phyloP scores from a whole-genome alignment of 2,113 vertebrate genomes.

The Callospermophilus lateralis region DNA sequence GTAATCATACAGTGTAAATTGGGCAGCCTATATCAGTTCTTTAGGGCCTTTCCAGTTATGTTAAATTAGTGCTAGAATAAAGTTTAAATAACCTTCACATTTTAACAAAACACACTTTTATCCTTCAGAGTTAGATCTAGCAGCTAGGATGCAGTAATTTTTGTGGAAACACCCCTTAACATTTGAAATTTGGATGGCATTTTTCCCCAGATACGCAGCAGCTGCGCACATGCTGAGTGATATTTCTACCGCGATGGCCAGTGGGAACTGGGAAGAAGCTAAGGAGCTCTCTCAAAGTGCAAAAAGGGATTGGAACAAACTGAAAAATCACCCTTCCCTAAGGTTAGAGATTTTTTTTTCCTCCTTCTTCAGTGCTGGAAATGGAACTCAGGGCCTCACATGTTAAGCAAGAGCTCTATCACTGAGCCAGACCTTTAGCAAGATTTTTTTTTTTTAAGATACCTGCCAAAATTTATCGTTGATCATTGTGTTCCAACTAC shows the following conservation, averaged over 20 bases:
- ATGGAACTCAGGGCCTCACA: neutral
- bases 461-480: neutral
- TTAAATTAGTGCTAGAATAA: neutral
- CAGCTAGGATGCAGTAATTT: neutral
- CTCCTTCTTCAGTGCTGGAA: neutral
- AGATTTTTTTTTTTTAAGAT: neutral
- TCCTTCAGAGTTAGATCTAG: neutral
- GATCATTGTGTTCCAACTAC: neutral
- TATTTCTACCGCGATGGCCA: constrained; percentile 89
- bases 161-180: neutral
- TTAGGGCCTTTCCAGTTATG: neutral
- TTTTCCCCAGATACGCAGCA: constrained; percentile 90
- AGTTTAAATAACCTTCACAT: neutral
- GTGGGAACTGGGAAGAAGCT: constrained; percentile 93
- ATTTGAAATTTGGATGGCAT: neutral
- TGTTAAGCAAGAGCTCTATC: neutral
- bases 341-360: constrained; percentile 81
- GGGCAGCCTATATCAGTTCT: neutral
- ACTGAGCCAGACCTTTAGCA: neutral
- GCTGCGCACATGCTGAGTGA: constrained; percentile 91
- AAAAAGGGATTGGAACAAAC: constrained; percentile 88
- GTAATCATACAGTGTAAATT: neutral
- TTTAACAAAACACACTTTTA: neutral
- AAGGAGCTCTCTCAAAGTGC: constrained; percentile 88
- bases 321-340: constrained; percentile 88